Base-by-base conservation (phyloP, 2,888 invertebrate genomes). In the Willowsia nigromaculata region DNA sequence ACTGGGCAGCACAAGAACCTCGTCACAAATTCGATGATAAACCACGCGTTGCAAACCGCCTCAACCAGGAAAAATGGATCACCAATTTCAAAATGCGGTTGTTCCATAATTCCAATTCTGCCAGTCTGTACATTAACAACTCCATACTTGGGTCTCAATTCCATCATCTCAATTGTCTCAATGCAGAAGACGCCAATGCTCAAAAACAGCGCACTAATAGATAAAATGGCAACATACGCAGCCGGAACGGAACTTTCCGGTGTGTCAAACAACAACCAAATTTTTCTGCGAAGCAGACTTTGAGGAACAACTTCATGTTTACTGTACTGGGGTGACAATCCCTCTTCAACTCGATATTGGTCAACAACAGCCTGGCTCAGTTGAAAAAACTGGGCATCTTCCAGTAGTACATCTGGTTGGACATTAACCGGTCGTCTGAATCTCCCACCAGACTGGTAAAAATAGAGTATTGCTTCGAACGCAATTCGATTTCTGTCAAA, bases 41-140 rank as follows among this genome's bases (percentile, higher is more conserved):
- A 95, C 95, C 95, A 95, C 89, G 94, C 94, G 90, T 95, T 94
- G 93, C 95, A 95, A 84, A 94, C 93, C 18, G 95, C 95, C 93
- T 95, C 95, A 91, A 95, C 94, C 83, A 95, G 93, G 93, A 95
- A 95, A 93, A 95, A 95, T 43, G 95, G 95, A 92, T 95, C 95
- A 90, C 93, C 94, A 90, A 95, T 94, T 37, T 37, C 37, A 37
- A 37, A 37, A 37, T 37, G 37, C 9, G n/a, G 1, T 7, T 18
- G 18, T 4, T 22, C 18, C 9, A 68, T n/a, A 18, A 68, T 40
- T n/a, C 11, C 22, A 40, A 68, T 18, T 9, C 40, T 13, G 11
- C 81, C 43, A 25, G 71, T 50, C 0, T 50, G 11, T 1, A 5
- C 0, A 6, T 59, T n/a, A 33, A 30, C 56, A 5, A 87, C 47